Base-by-base conservation (phyloP, 2,888 invertebrate species). In the Parnassius apollo region DNA sequence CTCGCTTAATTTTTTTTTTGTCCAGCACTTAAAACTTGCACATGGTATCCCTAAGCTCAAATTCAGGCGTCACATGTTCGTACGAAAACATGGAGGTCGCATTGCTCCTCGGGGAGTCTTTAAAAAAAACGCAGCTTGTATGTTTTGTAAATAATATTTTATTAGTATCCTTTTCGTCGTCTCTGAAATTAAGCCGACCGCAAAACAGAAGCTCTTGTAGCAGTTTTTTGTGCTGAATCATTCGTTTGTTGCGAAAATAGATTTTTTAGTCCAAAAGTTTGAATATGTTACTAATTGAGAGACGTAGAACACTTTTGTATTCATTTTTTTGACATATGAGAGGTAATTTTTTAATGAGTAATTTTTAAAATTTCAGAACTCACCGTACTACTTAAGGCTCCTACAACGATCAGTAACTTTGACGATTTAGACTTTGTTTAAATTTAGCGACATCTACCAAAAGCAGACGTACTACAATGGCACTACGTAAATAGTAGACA, bases 111-210 rank as follows among this genome's bases (percentile, higher is more conserved):
- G 68, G 80, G 81, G 88, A 87, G 77, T 72, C 77, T 79, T 78
- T 78, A 79, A 78, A 88, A 59, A 85, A 87, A 86, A 81, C 74
- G 69, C 65, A 76, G 71, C 76, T 72, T 82, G 85, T 83, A 74
- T 85, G 81, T 85, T 87, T 87, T 86, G 87, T 87, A 85, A 87
- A 85, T 86, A 83, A 89, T 86, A 87, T 81, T 82, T 85, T 83
- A 82, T 82, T 77, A 68, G 73, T 73, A 57, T 57, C 64, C 52
- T 56, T 57, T 52, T 60, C 13, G 72, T 74, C 75, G 73, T 73
- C 76, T 75, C 53, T 53, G 59, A 44, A 61, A 53, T 73, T 45
- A 59, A 18, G 65, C 63, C 62, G 65, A 61, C 56, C 66, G 66
- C 64, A 60, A 64, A 64, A 64, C 64, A 64, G 64, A 59, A 64